Evolutionary conservation across 2,888 invertebrate species (phyloP), one percentile per base, ranked within the genome.

Genomic region (Timema cristinae): DNA sequence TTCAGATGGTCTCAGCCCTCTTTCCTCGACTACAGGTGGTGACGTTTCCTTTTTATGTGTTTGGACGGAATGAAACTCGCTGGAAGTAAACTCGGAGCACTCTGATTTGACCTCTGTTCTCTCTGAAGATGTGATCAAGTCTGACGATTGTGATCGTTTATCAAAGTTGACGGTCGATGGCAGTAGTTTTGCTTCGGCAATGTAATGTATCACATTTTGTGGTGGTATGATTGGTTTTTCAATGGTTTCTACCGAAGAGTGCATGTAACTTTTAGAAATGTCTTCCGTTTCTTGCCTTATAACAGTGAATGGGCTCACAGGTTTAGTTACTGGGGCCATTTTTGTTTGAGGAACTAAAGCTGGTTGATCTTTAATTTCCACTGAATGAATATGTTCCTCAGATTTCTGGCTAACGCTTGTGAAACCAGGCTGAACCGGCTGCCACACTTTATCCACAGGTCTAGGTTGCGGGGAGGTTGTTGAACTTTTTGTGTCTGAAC

Each of bases 1-100:
- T 77, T 83, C 82, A n/a, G 85, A 84, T 6, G 84, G 83, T 76
- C 80, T 82, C 11, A 82, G 78, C 73, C 79, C 81, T 67, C 79
- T 79, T 70, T 84, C 84, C 74, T 85, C 83, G 6, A 81, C 74
- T 48, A 84, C 79, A 68, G 76, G 73, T 4, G 78, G 73, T 54
- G 74, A 75, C 16, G 70, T 11, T 51, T 52, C 70, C 56, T 63
- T 67, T 13, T 47, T 7, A 13, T 47, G 32, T 67, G 50, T 48
- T 6, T 51, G 52, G 10, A 48, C 13, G 7, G 69, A 66, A 50
- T 68, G 63, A 11, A 63, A 71, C 54, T 48, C 71, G n/a, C 68
- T 52, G n/a, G 52, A 66, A 11, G 71, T 16, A 9, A 68, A n/a
- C 56, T 74, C 72, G 50, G 59, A 69, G 66, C 68, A 66, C 48